A percentile compares a stretch with the other conserved stretches of the same genome.
These are phyloP conservation scores for Acrocephalus kingi DNA, from an alignment of 2,113 vertebrate genomes.

Conservation along the genomic window DNA sequence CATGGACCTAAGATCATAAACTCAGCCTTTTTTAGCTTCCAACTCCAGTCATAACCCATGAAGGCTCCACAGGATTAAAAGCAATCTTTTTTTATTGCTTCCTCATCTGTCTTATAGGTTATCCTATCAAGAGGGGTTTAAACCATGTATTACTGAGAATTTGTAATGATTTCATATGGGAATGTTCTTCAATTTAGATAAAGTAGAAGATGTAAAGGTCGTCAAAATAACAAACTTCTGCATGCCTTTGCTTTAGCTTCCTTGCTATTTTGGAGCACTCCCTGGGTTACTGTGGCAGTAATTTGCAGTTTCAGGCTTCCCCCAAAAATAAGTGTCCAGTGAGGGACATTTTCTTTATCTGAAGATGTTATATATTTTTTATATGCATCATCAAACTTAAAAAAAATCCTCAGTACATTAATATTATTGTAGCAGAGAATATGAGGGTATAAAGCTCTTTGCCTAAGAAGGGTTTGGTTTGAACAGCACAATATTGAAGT, in stretches of 20 bases:
- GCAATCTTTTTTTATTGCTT: not conserved
- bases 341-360: not conserved
- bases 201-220: not conserved
- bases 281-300: not conserved
- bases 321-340: rapidly evolving
- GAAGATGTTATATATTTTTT: not conserved
- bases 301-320: not conserved
- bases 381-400: rapidly evolving
- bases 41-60: not conserved
- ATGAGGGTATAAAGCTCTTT: not conserved
- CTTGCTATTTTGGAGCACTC: not conserved
- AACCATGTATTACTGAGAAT: not conserved
- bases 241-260: not conserved
- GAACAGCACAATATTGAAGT: not conserved
- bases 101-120: not conserved
- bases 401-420: not conserved
- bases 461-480: not conserved
- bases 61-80: not conserved
- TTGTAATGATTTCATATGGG: not conserved
- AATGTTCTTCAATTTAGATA: not conserved
- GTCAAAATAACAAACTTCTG: not conserved
- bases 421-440: not conserved
- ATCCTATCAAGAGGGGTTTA: not conserved
- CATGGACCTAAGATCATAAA: not conserved
- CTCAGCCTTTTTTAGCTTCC: not conserved